Conservation (phyloP, 2,113 vertebrate species). For the Bettongia penicillata region DNA sequence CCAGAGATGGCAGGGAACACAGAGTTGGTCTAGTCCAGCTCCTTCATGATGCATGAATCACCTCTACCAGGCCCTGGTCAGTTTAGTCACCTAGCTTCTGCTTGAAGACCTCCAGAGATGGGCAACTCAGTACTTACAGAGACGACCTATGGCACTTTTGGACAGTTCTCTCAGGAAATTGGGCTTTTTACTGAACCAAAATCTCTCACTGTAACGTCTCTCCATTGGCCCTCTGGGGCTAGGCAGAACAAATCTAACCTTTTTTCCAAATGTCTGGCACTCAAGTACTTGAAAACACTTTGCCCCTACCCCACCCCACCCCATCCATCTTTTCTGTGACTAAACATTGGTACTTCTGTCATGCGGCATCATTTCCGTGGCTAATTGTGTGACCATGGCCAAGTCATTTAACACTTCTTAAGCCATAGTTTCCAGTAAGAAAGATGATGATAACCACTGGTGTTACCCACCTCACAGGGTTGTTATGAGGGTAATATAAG, state of each 20-base stretch:
- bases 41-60: not conserved
- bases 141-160: not conserved
- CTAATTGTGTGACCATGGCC: not conserved
- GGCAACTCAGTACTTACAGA: not conserved
- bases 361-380: not conserved
- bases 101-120: not conserved
- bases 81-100: not conserved
- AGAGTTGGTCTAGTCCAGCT: not conserved
- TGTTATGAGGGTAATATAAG: not conserved
- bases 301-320: no score
- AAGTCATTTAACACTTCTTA: not conserved
- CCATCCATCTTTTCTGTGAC: not conserved
- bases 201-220: not conserved
- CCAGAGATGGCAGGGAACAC: not conserved
- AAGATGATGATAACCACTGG: not conserved
- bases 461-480: not conserved
- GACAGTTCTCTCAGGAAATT: not conserved
- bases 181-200: not conserved
- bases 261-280: not conserved
- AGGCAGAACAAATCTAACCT: not conserved
- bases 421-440: not conserved
- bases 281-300: not conserved
- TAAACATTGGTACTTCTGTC: not conserved
- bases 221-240: no score
- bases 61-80: no score